These are phyloP conservation scores for Sylvietta virens DNA, from an alignment of 2,113 vertebrate species.

Conservation along the genomic window DNA sequence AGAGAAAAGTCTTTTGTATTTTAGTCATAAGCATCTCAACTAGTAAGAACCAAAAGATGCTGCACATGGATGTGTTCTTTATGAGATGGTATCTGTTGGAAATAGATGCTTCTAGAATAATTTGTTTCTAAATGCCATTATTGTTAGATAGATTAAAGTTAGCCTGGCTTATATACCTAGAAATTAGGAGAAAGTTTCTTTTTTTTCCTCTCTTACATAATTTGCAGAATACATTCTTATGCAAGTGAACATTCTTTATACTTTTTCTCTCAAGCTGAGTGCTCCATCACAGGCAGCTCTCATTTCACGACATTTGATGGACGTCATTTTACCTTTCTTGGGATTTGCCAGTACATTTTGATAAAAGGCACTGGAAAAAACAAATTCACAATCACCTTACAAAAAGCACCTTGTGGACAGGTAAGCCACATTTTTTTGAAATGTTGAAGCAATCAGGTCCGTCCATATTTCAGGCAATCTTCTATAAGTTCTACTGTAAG, in stretches of 20 bases:
- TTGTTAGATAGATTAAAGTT: not conserved
- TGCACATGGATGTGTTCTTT: not conserved
- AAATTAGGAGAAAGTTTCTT: not conserved
- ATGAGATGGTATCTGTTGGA: not conserved
- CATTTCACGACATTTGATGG: constrained; percentile 96
- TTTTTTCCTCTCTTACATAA: not conserved
- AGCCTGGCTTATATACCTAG: not conserved
- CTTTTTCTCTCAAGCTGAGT: constrained; percentile 78
- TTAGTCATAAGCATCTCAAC: not conserved
- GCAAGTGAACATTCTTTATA: not conserved
- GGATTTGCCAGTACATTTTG: constrained; percentile 91
- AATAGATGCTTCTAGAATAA: not conserved
- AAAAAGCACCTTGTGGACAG: constrained; percentile 89
- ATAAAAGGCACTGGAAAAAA: constrained; percentile 88
- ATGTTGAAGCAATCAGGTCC: not conserved
- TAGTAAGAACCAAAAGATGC: not conserved
- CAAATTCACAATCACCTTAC: constrained; percentile 88
- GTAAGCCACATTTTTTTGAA: constrained; percentile 64
- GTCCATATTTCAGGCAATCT: not conserved
- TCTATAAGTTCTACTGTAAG: not conserved
- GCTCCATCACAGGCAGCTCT: constrained; percentile 86
- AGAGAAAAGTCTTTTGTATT: not conserved
- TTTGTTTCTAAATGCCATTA: not conserved
- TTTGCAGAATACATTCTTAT: not conserved
- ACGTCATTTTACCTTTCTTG: constrained; percentile 90